phyloP scores from a whole-genome alignment of 1,140 invertebrate species.

The Gyrodactylus salaris region DNA sequence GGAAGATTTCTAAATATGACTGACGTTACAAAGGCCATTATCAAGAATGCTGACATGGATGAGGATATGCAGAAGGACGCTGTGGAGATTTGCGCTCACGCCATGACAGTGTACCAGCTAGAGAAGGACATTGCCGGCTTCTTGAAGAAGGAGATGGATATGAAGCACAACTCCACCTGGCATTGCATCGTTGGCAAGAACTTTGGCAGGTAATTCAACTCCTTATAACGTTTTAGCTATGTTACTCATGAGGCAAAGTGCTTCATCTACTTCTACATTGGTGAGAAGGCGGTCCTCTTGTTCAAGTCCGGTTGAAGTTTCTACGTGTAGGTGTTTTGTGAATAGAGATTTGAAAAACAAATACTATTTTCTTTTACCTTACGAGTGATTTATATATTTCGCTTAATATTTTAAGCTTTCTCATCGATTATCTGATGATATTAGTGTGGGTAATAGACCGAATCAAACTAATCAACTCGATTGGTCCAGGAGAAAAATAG shows the following conservation, averaged over 20 bases:
- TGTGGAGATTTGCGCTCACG: conserved; percentile 85
- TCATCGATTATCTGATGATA: no score
- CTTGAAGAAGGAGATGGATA: conserved; percentile 92
- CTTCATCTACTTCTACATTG: not conserved
- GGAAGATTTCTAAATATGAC: no score
- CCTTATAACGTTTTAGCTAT: no score
- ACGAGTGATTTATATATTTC: no score
- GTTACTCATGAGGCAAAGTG: not conserved
- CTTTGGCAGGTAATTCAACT: no score
- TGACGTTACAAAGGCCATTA: conserved; percentile 29
- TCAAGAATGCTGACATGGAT: conserved; percentile 99
- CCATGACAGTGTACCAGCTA: conserved; percentile 93
- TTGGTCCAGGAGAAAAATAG: no score
- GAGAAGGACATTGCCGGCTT: conserved; percentile 93
- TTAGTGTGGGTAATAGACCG: no score
- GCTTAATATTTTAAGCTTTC: no score
- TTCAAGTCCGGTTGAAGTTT: not conserved
- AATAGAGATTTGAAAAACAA: not conserved
- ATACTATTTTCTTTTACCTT: not conserved
- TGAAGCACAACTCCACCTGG: conserved; percentile 93
- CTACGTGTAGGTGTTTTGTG: no score
- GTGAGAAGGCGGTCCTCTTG: not conserved
- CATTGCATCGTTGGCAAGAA: conserved; percentile 64
- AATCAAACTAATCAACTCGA: no score
- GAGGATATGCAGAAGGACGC: conserved; percentile 99